Percentiles rank a stretch among this genome's conserved stretches.
Evolutionary conservation across 2,797 vertebrate species (phyloP).

Genomic region (Avahi laniger): DNA sequence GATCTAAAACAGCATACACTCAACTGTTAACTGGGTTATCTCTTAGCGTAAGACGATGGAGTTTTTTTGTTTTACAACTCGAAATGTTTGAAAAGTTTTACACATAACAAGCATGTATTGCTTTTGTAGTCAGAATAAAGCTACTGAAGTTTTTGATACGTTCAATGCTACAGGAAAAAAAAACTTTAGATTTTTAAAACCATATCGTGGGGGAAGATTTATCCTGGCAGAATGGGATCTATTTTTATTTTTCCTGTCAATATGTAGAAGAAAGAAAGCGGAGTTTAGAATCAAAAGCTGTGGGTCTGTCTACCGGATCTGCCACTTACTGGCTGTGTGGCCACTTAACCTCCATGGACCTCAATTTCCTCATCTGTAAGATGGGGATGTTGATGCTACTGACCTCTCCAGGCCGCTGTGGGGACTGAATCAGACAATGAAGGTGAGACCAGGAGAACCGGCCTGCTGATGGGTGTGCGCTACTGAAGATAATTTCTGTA

Average conservation of each 20-base stretch:
- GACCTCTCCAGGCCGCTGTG: not conserved
- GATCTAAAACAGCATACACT: not conserved
- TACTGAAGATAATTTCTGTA: not conserved
- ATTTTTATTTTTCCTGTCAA: conserved; percentile 25
- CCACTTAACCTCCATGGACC: not conserved
- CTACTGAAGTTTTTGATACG: not conserved
- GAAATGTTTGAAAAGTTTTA: not conserved
- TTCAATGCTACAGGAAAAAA: not conserved
- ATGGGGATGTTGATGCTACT: not conserved
- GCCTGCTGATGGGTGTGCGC: not conserved
- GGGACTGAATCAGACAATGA: not conserved
- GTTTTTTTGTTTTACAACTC: not conserved
- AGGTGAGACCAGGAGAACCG: not conserved
- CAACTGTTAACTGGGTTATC: not conserved
- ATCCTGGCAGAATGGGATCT: not conserved
- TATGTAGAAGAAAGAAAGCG: not conserved
- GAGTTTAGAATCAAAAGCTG: conserved; percentile 15
- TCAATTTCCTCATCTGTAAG: conserved; percentile 19
- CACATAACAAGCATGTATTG: no score
- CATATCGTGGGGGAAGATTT: not conserved
- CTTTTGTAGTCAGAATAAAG: not conserved
- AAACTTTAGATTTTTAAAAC: not conserved
- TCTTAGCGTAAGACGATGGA: not conserved
- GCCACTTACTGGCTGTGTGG: not conserved
- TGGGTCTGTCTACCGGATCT: not conserved